These are phyloP conservation scores for Leptinotarsa haldemani DNA, from an alignment of 2,888 invertebrate genomes.

Conservation along the genomic window DNA sequence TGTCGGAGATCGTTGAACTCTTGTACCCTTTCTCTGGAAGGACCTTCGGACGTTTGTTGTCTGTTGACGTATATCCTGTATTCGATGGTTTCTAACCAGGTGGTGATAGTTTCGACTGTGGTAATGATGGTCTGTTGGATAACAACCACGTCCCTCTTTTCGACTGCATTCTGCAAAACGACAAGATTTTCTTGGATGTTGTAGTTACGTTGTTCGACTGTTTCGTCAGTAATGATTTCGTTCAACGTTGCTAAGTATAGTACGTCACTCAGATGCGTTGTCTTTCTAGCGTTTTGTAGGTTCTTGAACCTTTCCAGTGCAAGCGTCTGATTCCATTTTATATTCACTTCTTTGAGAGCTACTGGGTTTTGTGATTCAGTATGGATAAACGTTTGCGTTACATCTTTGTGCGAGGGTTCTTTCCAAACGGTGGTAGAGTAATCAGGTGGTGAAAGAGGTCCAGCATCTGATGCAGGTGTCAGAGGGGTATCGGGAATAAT, in stretches of 20 bases:
- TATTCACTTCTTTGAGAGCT: constrained; percentile 60
- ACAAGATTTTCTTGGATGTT: constrained; percentile 73
- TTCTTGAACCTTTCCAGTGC: constrained; percentile 70
- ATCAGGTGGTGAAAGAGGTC: constrained; percentile 59
- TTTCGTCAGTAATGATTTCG: constrained; percentile 69
- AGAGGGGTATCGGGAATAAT: constrained; percentile 66
- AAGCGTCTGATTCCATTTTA: constrained; percentile 69
- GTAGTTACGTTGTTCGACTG: constrained; percentile 69
- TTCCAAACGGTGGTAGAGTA: constrained; percentile 53
- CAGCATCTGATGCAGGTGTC: constrained; percentile 66
- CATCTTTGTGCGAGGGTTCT: constrained; percentile 39
- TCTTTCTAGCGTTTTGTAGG: constrained; percentile 69
- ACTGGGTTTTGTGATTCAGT: constrained; percentile 51
- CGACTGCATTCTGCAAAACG: constrained; percentile 71
- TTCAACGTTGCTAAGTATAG: constrained; percentile 73
- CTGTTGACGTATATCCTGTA: constrained; percentile 77
- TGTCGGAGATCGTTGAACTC: constrained; percentile 74
- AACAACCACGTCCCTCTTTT: constrained; percentile 69
- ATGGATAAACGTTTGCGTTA: constrained; percentile 36
- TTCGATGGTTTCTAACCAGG: constrained; percentile 87
- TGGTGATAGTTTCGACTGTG: constrained; percentile 83
- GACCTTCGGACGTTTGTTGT: constrained; percentile 70
- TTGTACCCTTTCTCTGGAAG: constrained; percentile 71
- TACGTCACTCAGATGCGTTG: constrained; percentile 72
- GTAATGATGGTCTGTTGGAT: constrained; percentile 79